phyloP scores from a whole-genome alignment of 2,113 vertebrate species.

The Serilophus lunatus region DNA sequence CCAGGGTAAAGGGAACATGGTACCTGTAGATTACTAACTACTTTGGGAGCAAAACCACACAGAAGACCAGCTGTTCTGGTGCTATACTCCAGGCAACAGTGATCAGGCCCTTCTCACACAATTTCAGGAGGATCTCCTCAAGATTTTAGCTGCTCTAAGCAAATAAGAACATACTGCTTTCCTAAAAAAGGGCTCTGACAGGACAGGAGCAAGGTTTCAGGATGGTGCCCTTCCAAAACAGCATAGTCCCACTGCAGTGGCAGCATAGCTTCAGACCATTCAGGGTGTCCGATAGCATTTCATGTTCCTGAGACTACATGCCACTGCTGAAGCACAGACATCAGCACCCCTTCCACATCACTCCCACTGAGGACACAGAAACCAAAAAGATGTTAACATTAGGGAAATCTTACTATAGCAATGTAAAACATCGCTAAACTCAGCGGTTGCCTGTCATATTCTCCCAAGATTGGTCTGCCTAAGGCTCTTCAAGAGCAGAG shows the following conservation, averaged over 20 bases:
- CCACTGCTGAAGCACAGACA: neutral
- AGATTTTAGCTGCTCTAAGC: neutral
- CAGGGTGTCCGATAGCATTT: neutral
- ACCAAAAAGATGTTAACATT: neutral
- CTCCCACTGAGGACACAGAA: neutral
- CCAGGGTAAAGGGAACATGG: neutral
- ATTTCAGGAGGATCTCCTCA: neutral
- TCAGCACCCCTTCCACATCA: neutral
- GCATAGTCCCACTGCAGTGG: rapidly evolving
- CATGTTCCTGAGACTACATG: neutral
- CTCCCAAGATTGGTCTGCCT: rapidly evolving
- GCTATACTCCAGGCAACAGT: neutral
- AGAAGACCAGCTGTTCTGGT: neutral
- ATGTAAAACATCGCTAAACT: neutral
- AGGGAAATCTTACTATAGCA: neutral
- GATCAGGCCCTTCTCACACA: neutral
- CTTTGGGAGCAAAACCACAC: neutral
- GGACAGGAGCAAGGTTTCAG: neutral
- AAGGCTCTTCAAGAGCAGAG: neutral
- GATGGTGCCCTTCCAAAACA: neutral
- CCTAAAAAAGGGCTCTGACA: neutral
- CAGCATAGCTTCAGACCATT: neutral
- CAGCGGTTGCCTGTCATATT: rapidly evolving
- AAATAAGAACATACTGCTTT: neutral
- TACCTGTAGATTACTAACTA: slow-evolving; percentile 4